Evolutionary conservation across 2,888 invertebrate genomes (phyloP), one percentile per base, ranked within the genome.

Genomic region (Agrotis exclamationis): DNA sequence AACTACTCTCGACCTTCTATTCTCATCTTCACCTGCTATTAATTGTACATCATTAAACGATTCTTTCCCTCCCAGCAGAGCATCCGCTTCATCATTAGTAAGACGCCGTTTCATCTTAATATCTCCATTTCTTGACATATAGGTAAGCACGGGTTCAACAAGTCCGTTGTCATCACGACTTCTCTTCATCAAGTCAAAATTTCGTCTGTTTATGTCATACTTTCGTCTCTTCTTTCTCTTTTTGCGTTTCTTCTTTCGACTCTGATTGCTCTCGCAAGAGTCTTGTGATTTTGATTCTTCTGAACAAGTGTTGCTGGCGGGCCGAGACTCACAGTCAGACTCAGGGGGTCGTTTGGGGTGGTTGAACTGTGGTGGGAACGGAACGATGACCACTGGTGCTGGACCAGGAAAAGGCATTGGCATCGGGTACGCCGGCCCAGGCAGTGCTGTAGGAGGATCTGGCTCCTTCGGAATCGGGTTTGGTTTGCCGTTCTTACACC

Each of bases 71-170:
- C 76, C 77, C 14, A 91, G 79, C 39, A 92, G 70, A 18, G 71
- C 73, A 14, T 63, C 81, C 1, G 91, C 94, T 71, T 93, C 92
- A n/a, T 87, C 79, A 1, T 89, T 84, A 71, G 85, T 92, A 22
- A 94, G 78, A n/a, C 81, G 86, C 33, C 86, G 90, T 76, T 90
- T 86, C 54, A 91, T 84, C 74, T 92, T 93, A 3, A 94, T 78
- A 7, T 92, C 86, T 44, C 90, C 90, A 59, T 89, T 74, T 68
- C 70, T 73, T 44, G 86, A 76, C 39, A 87, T 48, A 47, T 89
- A 90, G 24, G 82, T 85, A 20, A 90, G 63, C 4, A 90, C 81
- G 2, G 90, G 90, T 56, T 85, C 79, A 3, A 87, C 74, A 7
- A 88, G 72, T 28, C 24, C 62, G 28, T 3, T 75, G 24, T 83